A percentile compares a stretch with the other conserved stretches of the same genome.
These are phyloP conservation scores for Callipepla squamata DNA, from an alignment of 2,113 vertebrate genomes.

Conservation along the genomic window DNA sequence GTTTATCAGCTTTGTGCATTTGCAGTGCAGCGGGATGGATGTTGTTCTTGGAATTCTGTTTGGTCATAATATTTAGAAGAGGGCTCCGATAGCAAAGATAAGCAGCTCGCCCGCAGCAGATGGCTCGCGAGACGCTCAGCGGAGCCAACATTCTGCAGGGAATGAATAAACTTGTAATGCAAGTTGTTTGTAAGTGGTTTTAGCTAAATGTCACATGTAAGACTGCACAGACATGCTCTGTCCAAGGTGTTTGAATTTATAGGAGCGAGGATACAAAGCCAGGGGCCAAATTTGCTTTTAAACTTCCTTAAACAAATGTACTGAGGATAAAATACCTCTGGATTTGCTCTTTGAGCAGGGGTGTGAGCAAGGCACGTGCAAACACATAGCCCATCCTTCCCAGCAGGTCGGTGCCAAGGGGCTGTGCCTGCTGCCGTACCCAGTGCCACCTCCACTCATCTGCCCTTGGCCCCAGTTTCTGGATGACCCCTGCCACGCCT, in stretches of 20 bases:
- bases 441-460: background rate
- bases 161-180: slow-evolving; percentile 72
- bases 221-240: slow-evolving; percentile 72
- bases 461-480: background rate
- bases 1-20: slow-evolving; percentile 78
- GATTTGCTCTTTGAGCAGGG: slow-evolving; percentile 35
- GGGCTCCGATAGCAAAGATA: slow-evolving; percentile 79
- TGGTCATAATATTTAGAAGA: slow-evolving; percentile 85
- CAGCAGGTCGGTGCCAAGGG: background rate
- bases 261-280: slow-evolving; percentile 70
- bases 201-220: slow-evolving; percentile 77
- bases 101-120: slow-evolving; percentile 77
- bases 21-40: slow-evolving; percentile 76
- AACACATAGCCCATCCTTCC: background rate
- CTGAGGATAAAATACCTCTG: slow-evolving; percentile 58
- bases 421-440: background rate
- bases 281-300: slow-evolving; percentile 85
- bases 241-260: slow-evolving; percentile 77
- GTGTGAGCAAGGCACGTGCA: background rate
- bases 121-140: slow-evolving; percentile 67
- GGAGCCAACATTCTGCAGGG: slow-evolving; percentile 75
- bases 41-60: slow-evolving; percentile 79
- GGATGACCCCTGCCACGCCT: background rate
- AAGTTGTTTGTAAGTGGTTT: slow-evolving; percentile 72
- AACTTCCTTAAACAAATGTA: slow-evolving; percentile 69